Percentiles rank a stretch among this genome's conserved stretches.
These are phyloP conservation scores for Mnemiopsis leidyi DNA, from an alignment of 37 sponge, comb jelly and placozoan species.

Conservation along the genomic window DNA sequence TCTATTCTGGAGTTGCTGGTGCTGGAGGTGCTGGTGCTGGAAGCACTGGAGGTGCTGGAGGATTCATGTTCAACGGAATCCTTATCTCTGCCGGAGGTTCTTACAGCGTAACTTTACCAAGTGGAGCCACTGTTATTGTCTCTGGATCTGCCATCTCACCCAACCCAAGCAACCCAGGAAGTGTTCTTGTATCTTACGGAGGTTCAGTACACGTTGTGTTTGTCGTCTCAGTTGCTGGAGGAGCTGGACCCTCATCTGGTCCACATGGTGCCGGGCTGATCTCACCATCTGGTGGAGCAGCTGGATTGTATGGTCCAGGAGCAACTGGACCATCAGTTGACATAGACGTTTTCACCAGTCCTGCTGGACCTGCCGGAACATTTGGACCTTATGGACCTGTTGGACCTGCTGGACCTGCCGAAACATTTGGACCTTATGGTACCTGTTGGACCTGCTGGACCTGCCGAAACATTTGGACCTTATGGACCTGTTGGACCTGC, in stretches of 20 bases:
- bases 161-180: constrained; percentile 48
- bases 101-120: constrained; percentile 18
- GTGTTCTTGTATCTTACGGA: background rate
- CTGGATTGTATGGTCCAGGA: background rate
- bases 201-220: constrained; percentile 6
- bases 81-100: constrained; percentile 10
- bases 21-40: background rate
- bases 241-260: background rate
- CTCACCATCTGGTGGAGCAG: background rate
- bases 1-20: background rate
- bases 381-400: background rate
- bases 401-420: background rate
- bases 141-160: constrained; percentile 38
- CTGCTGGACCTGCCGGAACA: constrained; percentile 4
- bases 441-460: background rate
- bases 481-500: constrained; percentile 3
- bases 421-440: background rate
- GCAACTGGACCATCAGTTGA: background rate
- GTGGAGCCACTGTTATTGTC: constrained; percentile 8
- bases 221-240: constrained; percentile 7
- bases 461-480: background rate
- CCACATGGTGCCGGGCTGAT: background rate
- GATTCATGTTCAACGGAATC: constrained; percentile 49
- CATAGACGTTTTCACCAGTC: background rate
- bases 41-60: background rate